phyloP scores from a whole-genome alignment of 2,797 vertebrate species.

The Cirrhinus molitorella region DNA sequence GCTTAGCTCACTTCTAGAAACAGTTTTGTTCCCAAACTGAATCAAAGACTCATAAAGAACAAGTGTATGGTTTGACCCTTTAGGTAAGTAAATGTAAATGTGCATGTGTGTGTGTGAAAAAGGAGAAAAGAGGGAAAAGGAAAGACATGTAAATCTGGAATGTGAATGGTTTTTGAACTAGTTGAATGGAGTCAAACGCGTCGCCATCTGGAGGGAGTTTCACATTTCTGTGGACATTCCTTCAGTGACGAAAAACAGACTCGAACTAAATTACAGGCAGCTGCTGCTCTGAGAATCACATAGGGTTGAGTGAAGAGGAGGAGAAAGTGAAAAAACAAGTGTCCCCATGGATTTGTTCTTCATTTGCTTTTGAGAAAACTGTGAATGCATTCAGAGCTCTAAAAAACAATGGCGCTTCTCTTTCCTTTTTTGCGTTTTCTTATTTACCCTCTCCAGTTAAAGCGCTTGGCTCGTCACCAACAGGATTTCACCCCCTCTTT shows the following conservation, averaged over 20 bases:
- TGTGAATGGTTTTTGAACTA: conserved; percentile 61
- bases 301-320: conserved; percentile 17
- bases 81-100: not conserved
- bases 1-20: not conserved
- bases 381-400: conserved; percentile 59
- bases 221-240: conserved; percentile 70
- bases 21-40: not conserved
- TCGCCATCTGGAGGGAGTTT: conserved; percentile 68
- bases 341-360: conserved; percentile 53
- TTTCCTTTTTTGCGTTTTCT: conserved; percentile 23
- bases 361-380: conserved; percentile 62
- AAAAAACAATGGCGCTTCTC: conserved; percentile 57
- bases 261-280: conserved; percentile 60
- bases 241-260: conserved; percentile 62
- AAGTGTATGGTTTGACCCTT: not conserved
- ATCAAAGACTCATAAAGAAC: not conserved
- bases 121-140: not conserved
- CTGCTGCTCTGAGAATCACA: conserved; percentile 57
- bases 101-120: not conserved
- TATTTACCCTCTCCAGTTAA: conserved; percentile 44
- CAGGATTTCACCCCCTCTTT: conserved; percentile 26
- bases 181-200: conserved; percentile 55
- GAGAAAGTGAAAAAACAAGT: conserved; percentile 32
- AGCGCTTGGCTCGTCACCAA: conserved; percentile 36
- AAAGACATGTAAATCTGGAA: conserved; percentile 34